phyloP scores from a whole-genome alignment of 2,888 invertebrate species.

The Meta bourneti region DNA sequence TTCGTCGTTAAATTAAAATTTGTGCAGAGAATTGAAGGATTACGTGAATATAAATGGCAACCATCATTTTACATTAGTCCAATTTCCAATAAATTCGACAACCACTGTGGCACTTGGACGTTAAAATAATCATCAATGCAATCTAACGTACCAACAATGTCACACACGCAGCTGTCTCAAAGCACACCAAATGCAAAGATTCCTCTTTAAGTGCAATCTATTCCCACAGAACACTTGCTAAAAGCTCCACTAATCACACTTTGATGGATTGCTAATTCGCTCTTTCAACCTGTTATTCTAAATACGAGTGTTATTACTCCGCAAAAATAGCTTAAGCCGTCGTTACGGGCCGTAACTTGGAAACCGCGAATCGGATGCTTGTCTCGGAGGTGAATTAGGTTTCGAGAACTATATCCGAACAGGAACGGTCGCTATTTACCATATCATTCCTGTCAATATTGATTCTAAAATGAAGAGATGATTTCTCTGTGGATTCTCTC shows the following conservation, averaged over 20 bases:
- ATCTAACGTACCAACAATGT: too few species aligned
- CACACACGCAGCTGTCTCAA: too few species aligned
- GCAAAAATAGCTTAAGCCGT: neutral
- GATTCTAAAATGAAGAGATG: conserved; percentile 42
- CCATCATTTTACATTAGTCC: too few species aligned
- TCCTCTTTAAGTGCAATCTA: neutral
- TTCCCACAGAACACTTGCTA: neutral
- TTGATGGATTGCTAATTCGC: neutral
- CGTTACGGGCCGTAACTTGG: neutral
- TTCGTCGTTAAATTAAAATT: too few species aligned
- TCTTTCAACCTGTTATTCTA: neutral
- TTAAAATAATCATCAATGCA: too few species aligned
- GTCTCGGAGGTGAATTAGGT: neutral
- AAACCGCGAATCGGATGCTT: neutral
- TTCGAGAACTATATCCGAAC: neutral
- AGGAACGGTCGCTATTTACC: conserved; percentile 1
- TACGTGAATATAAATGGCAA: too few species aligned
- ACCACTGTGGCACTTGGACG: too few species aligned
- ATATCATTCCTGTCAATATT: conserved; percentile 40
- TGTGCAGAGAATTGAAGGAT: too few species aligned
- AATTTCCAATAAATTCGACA: too few species aligned
- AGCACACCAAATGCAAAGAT: neutral
- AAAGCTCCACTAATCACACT: neutral
- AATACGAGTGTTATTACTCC: neutral
- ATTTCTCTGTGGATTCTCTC: conserved; percentile 33